These are phyloP conservation scores for Chromoteleia sp. DNA, from an alignment of 2,888 invertebrate genomes.

Conservation along the genomic window DNA sequence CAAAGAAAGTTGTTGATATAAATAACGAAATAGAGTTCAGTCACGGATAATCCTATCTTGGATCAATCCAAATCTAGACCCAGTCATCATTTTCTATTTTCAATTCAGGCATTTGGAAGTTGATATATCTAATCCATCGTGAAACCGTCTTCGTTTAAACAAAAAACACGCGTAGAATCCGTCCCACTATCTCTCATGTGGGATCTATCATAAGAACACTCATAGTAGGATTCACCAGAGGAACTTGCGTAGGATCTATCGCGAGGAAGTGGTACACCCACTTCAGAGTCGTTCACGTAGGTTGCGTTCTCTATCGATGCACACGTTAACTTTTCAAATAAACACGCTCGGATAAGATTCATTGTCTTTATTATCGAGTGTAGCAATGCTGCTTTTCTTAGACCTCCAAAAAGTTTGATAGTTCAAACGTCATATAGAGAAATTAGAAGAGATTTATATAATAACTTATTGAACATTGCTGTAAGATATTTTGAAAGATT, in stretches of 20 bases:
- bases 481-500: too few species aligned
- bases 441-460: too few species aligned
- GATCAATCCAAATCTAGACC: too few species aligned
- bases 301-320: slow-evolving; percentile 36
- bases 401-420: too few species aligned
- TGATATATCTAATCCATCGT: slow-evolving; percentile 14
- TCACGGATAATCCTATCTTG: too few species aligned
- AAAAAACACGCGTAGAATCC: slow-evolving; percentile 23
- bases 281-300: slow-evolving; percentile 31
- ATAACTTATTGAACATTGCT: too few species aligned
- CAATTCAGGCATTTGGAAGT: not conserved
- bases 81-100: not conserved
- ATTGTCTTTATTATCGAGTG: slow-evolving; percentile 28
- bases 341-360: slow-evolving; percentile 29
- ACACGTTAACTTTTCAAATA: slow-evolving; percentile 40
- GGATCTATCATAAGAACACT: slow-evolving; percentile 51
- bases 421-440: too few species aligned
- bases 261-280: slow-evolving; percentile 51
- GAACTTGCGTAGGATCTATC: slow-evolving; percentile 62
- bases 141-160: slow-evolving; percentile 16
- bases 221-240: slow-evolving; percentile 28
- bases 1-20: too few species aligned
- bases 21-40: too few species aligned
- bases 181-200: slow-evolving; percentile 24
- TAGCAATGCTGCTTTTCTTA: too few species aligned